Evolutionary conservation across 30 jellyfish, hydroid and myxozoan genomes (phyloP).

Genomic region (Euphysa ruthae): DNA sequence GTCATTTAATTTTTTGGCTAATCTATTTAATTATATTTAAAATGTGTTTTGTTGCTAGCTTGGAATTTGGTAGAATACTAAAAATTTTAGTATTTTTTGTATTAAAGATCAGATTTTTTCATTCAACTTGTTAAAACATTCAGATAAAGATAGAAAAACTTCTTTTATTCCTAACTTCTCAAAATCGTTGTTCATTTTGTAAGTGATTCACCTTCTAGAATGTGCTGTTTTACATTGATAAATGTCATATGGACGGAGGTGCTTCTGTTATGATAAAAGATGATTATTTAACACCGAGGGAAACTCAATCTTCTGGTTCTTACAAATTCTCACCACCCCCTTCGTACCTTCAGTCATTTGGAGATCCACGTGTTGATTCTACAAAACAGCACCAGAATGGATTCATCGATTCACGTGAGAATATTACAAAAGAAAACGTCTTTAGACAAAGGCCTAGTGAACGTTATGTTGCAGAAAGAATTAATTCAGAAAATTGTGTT

Average conservation of each 20-base stretch:
- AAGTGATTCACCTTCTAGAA: background rate
- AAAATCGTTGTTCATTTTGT: background rate
- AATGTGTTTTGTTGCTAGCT: no score
- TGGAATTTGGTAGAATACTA: no score
- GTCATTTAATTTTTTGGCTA: no score
- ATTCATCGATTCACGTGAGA: background rate
- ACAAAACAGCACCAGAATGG: background rate
- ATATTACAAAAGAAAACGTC: constrained; percentile 8
- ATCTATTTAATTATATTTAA: no score
- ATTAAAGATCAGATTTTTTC: no score
- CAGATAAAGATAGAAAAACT: background rate
- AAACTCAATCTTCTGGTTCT: constrained; percentile 50
- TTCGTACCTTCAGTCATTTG: constrained; percentile 39
- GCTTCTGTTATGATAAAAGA: background rate
- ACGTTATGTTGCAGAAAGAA: constrained; percentile 30
- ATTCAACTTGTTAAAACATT: no score
- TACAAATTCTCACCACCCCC: constrained; percentile 69
- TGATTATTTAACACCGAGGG: constrained; percentile 61
- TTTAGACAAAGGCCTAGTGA: constrained; percentile 12
- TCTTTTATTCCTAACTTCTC: background rate
- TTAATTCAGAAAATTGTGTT: no score
- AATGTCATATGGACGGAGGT: constrained; percentile 40
- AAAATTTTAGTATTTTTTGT: no score
- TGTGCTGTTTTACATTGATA: constrained; percentile 26
- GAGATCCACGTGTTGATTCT: background rate